Evolutionary conservation across 2,113 vertebrate species (phyloP).

Genomic region (Periophthalmodon schlosseri): DNA sequence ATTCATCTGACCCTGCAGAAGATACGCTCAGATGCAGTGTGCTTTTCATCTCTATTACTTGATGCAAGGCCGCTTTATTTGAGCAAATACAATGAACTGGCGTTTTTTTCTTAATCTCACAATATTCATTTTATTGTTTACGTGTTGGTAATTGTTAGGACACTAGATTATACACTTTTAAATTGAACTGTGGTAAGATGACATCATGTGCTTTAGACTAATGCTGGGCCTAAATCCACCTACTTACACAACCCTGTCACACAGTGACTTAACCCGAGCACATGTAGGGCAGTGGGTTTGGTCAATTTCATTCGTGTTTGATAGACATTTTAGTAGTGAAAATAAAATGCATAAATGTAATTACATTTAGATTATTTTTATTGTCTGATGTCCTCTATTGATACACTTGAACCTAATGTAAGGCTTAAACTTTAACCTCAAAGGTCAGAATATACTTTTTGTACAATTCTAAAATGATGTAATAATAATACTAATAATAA

Average conservation of each 20-base stretch:
- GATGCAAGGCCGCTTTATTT: constrained; percentile 8
- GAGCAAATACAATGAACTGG: background rate
- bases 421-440: constrained; percentile 21
- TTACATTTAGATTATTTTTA: constrained; percentile 22
- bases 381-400: constrained; percentile 27
- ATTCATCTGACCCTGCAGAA: constrained; percentile 69
- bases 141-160: background rate
- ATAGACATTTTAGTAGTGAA: constrained; percentile 7
- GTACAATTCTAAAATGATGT: background rate
- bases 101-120: background rate
- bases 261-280: constrained; percentile 54
- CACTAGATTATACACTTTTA: constrained; percentile 20
- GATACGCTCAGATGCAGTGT: constrained; percentile 48
- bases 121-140: background rate
- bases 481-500: background rate
- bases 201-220: constrained; percentile 68
- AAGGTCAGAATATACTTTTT: constrained; percentile 41
- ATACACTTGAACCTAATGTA: constrained; percentile 32
- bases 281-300: constrained; percentile 68
- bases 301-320: constrained; percentile 41
- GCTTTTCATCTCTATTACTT: constrained; percentile 38
- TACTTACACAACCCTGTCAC: constrained; percentile 54
- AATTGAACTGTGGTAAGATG: constrained; percentile 47
- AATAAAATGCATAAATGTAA: constrained; percentile 33
- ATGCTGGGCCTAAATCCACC: constrained; percentile 69